Evolutionary conservation across 2,888 invertebrate species (phyloP), one percentile per base, ranked within the genome.

Genomic region (Axea sp.): DNA sequence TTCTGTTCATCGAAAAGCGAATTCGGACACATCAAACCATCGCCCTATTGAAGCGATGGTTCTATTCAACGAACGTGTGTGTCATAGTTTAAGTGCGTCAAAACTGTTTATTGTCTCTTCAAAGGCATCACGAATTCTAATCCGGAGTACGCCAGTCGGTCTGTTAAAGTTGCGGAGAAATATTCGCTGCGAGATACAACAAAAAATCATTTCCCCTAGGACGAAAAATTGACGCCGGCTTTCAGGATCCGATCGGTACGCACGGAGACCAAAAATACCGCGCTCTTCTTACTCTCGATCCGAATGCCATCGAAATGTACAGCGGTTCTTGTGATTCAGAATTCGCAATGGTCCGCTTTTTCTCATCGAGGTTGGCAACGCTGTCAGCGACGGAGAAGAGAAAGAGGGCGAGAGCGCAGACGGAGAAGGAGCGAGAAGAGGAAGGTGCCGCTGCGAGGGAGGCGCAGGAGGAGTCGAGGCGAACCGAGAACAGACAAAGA

Each of bases 401-500:
- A 33, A 24, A 4, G 31, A 17, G 12, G 22, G 39, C 14, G 30
- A 19, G 19, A 7, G 35, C 39, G 31, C 22, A 19, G 71, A 35
- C 30, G 24, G 17, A 30, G 26, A 64, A 43, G 30, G 33, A 28
- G 47, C n/a, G n/a, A n/a, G n/a, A n/a, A n/a, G 51, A 59, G 43
- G 45, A 43, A 31, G 62, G 41, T 22, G 49, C 24, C 11, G 62
- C 28, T 39, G 51, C 3, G 49, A 12, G 35, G 47, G 43, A 24
- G 65, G 51, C 45, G 59, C 49, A 51, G 31, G 49, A 45, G 62
- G 39, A 59, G 65, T 11, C 35, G 28, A 8, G 51, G 45, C 45
- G 30, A 45, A 62, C 65, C 65, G 47, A 65, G 55, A 55, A 30
- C 67, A 57, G 55, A 64, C 53, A 65, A 65, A 53, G 51, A 53